Evolutionary conservation across 2,113 vertebrate genomes (phyloP).

Genomic region (Helogale parvula): DNA sequence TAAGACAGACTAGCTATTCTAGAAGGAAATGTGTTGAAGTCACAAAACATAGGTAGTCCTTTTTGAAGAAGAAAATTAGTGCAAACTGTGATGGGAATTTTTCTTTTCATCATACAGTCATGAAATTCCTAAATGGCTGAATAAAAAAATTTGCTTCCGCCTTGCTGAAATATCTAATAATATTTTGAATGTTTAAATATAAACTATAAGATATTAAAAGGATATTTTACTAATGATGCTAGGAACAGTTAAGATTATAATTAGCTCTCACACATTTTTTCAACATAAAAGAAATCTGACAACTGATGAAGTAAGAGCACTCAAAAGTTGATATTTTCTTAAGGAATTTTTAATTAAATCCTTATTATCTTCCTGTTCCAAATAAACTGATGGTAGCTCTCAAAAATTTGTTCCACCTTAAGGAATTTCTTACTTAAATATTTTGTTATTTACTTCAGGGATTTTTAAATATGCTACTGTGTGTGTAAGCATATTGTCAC

Average conservation of each 20-base stretch:
- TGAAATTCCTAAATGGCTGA: neutral
- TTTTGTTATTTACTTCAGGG: neutral
- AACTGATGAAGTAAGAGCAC: neutral
- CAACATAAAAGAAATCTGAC: neutral
- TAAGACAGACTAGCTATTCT: neutral
- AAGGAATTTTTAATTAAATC: neutral
- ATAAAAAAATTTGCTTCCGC: neutral
- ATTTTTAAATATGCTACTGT: neutral
- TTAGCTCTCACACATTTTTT: slow-evolving; percentile 3
- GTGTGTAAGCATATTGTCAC: neutral
- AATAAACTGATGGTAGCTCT: neutral
- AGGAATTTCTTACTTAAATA: neutral
- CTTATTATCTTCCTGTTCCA: neutral
- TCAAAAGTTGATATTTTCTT: neutral
- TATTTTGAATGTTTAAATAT: neutral
- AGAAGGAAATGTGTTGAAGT: neutral
- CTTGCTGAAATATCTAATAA: neutral
- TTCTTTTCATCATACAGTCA: neutral
- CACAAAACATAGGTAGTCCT: neutral
- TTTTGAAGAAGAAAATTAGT: neutral
- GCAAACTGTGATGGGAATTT: neutral
- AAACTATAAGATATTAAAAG: neutral
- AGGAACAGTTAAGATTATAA: neutral
- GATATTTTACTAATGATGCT: neutral
- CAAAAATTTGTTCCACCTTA: neutral